These are phyloP conservation scores for Sebastes vulpes DNA, from an alignment of 2,797 vertebrate species.

Conservation along the genomic window DNA sequence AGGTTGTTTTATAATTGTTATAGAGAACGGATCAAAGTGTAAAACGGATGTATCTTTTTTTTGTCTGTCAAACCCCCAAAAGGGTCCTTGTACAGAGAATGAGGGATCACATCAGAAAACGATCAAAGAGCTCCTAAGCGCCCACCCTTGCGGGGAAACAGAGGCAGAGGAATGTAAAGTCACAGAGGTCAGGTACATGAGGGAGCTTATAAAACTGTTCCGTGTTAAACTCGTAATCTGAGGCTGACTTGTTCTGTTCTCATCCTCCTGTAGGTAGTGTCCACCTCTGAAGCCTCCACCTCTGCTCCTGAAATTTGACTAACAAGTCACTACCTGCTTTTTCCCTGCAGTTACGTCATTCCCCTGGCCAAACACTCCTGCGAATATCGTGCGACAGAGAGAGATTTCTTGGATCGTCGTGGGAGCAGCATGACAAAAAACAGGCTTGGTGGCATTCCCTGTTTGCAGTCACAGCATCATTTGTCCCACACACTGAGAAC, in stretches of 20 bases:
- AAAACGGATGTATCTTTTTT: not conserved
- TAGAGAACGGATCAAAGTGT: not conserved
- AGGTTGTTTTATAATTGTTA: conserved; percentile 3
- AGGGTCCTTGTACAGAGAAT: conserved; percentile 8
- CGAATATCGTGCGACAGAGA: not conserved
- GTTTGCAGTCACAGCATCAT: conserved; percentile 5
- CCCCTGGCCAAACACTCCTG: not conserved
- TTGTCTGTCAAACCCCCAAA: conserved; percentile 1
- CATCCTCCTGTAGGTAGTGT: not conserved
- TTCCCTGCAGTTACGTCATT: not conserved
- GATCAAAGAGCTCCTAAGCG: conserved; percentile 44
- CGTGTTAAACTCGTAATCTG: conserved; percentile 23
- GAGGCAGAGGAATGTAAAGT: conserved; percentile 49
- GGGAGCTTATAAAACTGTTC: not conserved
- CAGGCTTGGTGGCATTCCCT: conserved; percentile 65
- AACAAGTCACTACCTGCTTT: conserved; percentile 37
- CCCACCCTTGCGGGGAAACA: not conserved
- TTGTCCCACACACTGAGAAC: not conserved
- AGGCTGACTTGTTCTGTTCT: conserved; percentile 26
- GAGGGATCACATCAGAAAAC: conserved; percentile 10
- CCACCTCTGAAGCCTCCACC: conserved; percentile 9
- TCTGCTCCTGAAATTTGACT: not conserved
- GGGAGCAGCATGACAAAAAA: conserved; percentile 38
- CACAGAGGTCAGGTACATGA: conserved; percentile 25
- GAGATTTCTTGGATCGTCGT: not conserved